These are phyloP conservation scores for Proctacanthus coquilletti DNA, from an alignment of 1,140 invertebrate genomes.

Conservation along the genomic window DNA sequence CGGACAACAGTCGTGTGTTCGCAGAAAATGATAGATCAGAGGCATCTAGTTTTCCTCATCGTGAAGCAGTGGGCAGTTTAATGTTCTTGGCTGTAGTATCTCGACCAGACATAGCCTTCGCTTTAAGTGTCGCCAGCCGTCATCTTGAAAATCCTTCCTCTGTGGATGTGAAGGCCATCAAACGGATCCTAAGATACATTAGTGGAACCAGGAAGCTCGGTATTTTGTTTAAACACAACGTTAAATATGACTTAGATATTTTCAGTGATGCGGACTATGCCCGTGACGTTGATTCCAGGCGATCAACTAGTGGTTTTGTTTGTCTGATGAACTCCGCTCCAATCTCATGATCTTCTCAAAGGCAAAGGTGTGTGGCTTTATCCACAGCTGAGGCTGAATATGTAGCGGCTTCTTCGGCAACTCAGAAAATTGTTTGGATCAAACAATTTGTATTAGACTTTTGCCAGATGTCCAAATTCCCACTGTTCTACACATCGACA, in stretches of 20 bases:
- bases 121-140: conserved; percentile 17
- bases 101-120: conserved; percentile 26
- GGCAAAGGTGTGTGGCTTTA: no score
- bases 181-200: conserved; percentile 20
- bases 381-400: no score
- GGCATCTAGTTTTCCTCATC: conserved; percentile 12
- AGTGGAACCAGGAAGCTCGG: conserved; percentile 15
- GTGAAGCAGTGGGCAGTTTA: conserved; percentile 23
- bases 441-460: no score
- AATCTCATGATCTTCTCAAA: no score
- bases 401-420: no score
- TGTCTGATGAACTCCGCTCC: no score
- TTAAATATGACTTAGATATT: conserved; percentile 11
- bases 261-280: conserved; percentile 30
- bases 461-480: no score
- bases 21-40: no score
- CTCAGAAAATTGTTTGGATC: no score
- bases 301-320: conserved; percentile 24
- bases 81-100: conserved; percentile 24
- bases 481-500: conserved; percentile 10
- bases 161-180: conserved; percentile 17
- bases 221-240: conserved; percentile 10
- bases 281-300: conserved; percentile 17
- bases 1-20: conserved; percentile 8
- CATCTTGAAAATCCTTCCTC: conserved; percentile 13